Evolutionary conservation across 2,113 vertebrate species (phyloP).

Genomic region (Carlito syrichta): DNA sequence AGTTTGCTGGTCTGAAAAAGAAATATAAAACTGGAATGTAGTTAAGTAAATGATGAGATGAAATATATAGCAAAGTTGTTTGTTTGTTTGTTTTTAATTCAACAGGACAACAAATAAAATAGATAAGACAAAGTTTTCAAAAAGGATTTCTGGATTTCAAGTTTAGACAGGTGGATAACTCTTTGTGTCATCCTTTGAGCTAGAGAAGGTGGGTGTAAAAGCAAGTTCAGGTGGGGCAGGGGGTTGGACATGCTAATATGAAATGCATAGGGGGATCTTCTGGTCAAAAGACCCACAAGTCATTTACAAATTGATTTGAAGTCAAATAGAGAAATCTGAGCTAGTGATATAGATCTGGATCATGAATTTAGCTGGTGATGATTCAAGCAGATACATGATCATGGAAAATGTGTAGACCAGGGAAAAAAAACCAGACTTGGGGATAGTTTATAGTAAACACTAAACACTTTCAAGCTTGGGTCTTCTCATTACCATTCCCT

Average conservation of each 20-base stretch:
- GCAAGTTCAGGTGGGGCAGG: too few relatives aligned
- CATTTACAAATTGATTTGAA: not conserved
- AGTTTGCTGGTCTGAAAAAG: not conserved
- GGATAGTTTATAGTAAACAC: not conserved
- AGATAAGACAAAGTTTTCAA: not conserved
- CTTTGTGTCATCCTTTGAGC: not conserved
- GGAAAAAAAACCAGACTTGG: not conserved
- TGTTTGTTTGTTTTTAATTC: too few relatives aligned
- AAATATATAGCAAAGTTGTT: too few relatives aligned
- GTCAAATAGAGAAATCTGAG: not conserved
- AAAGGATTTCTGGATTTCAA: not conserved
- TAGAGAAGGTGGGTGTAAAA: not conserved
- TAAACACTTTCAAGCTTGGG: not conserved
- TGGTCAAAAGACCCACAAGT: not conserved
- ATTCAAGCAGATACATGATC: not conserved
- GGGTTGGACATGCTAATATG: not conserved
- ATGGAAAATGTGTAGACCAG: not conserved
- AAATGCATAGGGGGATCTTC: not conserved
- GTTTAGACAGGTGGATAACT: not conserved
- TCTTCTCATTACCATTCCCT: not conserved
- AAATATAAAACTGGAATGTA: not conserved
- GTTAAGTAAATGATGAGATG: not conserved
- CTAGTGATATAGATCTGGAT: not conserved
- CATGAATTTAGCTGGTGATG: not conserved
- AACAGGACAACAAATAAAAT: not conserved